These are phyloP conservation scores for Lissonota sp. DNA, from an alignment of 2,888 invertebrate genomes.

Conservation along the genomic window DNA sequence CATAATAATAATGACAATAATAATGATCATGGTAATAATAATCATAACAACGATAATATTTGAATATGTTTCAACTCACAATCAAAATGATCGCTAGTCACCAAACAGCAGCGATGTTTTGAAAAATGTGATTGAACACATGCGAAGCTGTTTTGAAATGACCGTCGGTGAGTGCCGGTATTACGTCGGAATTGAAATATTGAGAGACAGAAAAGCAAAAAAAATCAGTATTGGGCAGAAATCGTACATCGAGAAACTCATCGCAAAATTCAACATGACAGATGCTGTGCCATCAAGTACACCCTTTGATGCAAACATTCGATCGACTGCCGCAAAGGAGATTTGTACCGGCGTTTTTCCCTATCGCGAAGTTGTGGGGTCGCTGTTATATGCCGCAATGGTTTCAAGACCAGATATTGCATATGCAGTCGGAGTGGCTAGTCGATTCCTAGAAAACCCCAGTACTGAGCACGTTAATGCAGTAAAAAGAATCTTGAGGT, in stretches of 20 bases:
- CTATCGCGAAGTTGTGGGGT: slow-evolving; percentile 12
- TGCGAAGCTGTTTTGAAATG: slow-evolving; percentile 18
- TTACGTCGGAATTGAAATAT: slow-evolving; percentile 19
- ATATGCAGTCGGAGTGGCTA: slow-evolving; percentile 6
- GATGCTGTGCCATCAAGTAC: slow-evolving; percentile 22
- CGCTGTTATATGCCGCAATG: slow-evolving; percentile 6
- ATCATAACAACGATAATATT: no score
- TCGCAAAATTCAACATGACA: slow-evolving; percentile 44
- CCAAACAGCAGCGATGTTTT: not conserved
- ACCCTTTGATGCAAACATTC: slow-evolving; percentile 39
- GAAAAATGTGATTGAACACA: not conserved
- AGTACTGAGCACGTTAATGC: slow-evolving; percentile 2
- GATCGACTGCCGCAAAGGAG: not conserved
- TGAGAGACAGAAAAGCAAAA: not conserved
- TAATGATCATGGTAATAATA: no score
- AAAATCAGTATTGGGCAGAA: slow-evolving; percentile 24
- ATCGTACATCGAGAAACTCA: slow-evolving; percentile 43
- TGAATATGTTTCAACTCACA: no score
- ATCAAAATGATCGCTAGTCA: no score
- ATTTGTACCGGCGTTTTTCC: not conserved
- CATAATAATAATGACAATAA: no score
- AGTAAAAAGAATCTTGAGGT: slow-evolving; percentile 17
- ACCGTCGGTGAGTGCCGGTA: not conserved
- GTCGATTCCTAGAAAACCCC: not conserved
- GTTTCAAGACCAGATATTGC: slow-evolving; percentile 16